Evolutionary conservation across 2,888 invertebrate genomes (phyloP).

Genomic region (Lampropteryx suffumata): DNA sequence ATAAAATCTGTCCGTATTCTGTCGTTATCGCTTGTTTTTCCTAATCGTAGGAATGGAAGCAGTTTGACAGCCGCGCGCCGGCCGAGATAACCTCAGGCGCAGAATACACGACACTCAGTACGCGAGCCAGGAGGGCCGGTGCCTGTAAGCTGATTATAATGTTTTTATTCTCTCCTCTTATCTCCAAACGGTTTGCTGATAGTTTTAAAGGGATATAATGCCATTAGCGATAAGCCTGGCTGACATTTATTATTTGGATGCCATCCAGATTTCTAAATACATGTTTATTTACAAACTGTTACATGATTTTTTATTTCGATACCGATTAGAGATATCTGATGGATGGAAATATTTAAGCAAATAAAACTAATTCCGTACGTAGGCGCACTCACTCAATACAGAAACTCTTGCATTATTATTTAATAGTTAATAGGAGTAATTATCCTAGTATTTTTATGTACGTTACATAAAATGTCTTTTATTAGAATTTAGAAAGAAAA

Average conservation of each 20-base stretch:
- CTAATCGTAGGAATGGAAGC: conserved; percentile 7
- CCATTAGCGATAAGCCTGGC: conserved; percentile 47
- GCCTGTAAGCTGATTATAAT: conserved; percentile 50
- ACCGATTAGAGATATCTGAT: conserved; percentile 16
- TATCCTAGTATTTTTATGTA: no score
- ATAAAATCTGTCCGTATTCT: conserved; percentile 8
- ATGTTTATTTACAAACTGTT: conserved; percentile 36
- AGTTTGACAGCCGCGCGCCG: conserved; percentile 4
- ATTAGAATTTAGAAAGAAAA: no score
- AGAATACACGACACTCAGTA: conserved; percentile 3
- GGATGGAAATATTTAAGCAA: no score
- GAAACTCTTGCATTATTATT: no score
- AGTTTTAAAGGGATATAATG: conserved; percentile 49
- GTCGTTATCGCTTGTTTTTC: conserved; percentile 8
- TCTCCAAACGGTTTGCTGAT: conserved; percentile 46
- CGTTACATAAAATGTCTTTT: no score
- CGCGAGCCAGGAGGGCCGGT: conserved; percentile 1
- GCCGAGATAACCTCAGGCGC: conserved; percentile 17
- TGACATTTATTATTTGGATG: conserved; percentile 41
- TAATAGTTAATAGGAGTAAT: no score
- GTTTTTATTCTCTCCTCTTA: conserved; percentile 47
- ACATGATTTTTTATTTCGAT: conserved; percentile 26
- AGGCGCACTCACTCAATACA: no score
- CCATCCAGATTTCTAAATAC: conserved; percentile 33
- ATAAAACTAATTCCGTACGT: no score